Conservation (phyloP, 2,888 invertebrate species). For the Drosophila mettleri region DNA sequence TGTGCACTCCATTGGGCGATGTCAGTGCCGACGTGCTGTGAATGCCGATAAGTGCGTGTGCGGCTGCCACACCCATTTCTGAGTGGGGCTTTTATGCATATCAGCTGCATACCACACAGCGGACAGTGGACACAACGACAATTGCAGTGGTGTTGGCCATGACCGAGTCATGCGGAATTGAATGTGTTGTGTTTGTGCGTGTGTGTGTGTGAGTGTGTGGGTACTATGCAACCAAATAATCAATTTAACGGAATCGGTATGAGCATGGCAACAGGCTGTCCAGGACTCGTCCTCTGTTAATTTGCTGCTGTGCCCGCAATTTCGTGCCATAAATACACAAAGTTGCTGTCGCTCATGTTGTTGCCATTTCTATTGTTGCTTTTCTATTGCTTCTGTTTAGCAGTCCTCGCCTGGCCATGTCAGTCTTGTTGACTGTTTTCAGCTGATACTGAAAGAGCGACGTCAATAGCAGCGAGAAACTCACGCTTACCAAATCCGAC, state of each 20-base stretch:
- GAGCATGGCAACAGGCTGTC: constrained; percentile 66
- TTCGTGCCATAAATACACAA: constrained; percentile 72
- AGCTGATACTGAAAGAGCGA: constrained; percentile 50
- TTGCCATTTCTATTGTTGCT: constrained; percentile 9
- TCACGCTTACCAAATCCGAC: neutral
- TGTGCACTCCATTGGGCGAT: constrained; percentile 65
- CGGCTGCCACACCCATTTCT: constrained; percentile 59
- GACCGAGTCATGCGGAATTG: constrained; percentile 44
- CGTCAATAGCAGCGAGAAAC: constrained; percentile 16
- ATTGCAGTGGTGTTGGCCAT: constrained; percentile 38
- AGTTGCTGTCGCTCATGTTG: constrained; percentile 32
- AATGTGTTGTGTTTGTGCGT: constrained; percentile 7
- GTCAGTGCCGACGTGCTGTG: constrained; percentile 69
- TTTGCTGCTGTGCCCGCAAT: constrained; percentile 77
- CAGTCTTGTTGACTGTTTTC: constrained; percentile 56
- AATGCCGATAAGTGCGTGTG: constrained; percentile 70
- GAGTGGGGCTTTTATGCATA: constrained; percentile 51
- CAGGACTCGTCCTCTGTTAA: constrained; percentile 71
- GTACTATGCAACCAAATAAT: constrained; percentile 64
- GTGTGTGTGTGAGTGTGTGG: constrained; percentile 10
- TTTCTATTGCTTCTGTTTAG: constrained; percentile 7
- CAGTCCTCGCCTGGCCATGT: constrained; percentile 35
- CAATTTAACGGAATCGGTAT: constrained; percentile 64
- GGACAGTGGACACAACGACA: constrained; percentile 18
- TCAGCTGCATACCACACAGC: constrained; percentile 36